Conservation (phyloP, 2,888 invertebrate genomes). For the Pterobdella sp. region DNA sequence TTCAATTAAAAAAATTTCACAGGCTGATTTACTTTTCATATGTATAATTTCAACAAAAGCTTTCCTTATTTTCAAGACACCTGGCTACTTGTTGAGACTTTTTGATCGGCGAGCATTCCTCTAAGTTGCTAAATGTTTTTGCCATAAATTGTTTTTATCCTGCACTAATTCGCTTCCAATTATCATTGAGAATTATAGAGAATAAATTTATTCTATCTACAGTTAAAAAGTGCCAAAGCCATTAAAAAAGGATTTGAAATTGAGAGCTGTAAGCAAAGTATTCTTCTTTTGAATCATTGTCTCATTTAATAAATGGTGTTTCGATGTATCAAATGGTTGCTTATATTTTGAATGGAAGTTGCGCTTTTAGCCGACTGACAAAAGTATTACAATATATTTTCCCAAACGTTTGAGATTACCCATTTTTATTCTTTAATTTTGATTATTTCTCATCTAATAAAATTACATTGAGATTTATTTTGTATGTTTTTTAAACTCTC, state of each 20-base stretch:
- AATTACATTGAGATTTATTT: neutral
- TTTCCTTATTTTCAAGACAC: neutral
- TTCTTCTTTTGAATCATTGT: neutral
- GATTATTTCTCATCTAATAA: slow-evolving; percentile 2
- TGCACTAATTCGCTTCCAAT: too few relatives aligned
- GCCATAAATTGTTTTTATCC: too few relatives aligned
- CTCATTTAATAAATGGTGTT: neutral
- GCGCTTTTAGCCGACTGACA: neutral
- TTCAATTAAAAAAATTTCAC: neutral
- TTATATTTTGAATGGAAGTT: slow-evolving; percentile 8
- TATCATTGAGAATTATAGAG: too few relatives aligned
- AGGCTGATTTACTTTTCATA: neutral
- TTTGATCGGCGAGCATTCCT: neutral
- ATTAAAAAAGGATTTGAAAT: neutral
- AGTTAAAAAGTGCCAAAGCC: neutral
- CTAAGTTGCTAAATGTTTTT: too few relatives aligned
- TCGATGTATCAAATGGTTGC: slow-evolving; percentile 4
- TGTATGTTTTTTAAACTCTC: too few relatives aligned
- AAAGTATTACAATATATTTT: slow-evolving; percentile 11
- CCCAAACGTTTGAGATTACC: neutral
- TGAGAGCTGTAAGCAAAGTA: neutral
- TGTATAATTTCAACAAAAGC: neutral
- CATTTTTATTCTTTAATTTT: neutral
- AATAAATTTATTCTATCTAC: too few relatives aligned
- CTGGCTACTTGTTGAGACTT: too few relatives aligned